Evolutionary conservation across 2,888 invertebrate species (phyloP), one percentile per base, ranked within the genome.

Genomic region (Leucophenga maculata): DNA sequence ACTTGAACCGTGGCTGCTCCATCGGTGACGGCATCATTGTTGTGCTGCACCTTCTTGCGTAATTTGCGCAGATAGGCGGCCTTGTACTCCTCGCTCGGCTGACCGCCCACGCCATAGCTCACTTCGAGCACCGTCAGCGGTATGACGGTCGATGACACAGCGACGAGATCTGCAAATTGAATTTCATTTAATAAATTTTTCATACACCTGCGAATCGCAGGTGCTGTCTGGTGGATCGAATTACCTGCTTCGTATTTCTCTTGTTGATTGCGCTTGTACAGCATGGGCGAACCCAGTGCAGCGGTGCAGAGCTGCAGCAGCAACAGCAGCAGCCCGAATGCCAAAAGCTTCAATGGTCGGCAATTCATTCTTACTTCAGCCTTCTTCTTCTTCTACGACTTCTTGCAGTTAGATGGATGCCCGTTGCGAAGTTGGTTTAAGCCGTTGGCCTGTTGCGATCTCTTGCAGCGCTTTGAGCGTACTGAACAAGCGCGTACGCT

Each of bases 131-230:
- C 91, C 1, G 91, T 90, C 46, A 92, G 83, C 1, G 92, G 92
- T 75, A 92, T 92, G 6, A 92, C 92, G 14, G 92, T 92, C 3
- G 92, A 92, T 0, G 92, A 92, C n/a, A 92, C 91, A 9, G 92
- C 90, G 65, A 92, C 89, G 80, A 92, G 88, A 85, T 92, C 92
- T 92, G 82, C 20, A 77, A 79, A 69, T 70, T 67, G 69, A 50
- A 13, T 50, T 16, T 13, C n/a, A 4, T 50, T n/a, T 16, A 50
- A n/a, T 16, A 16, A 50, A 16, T 6, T 50, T n/a, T 52, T 1
- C 16, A 52, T 26, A 6, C 14, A 31, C 4, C n/a, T 9, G 22
- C 4, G n/a, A 14, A 52, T 39, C n/a, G 6, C 48, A 59, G 13
- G 18, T 20, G n/a, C 50, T 50, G n/a, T n/a, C n/a, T n/a, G n/a